phyloP scores from a whole-genome alignment of 2,888 invertebrate species.

The Drosophila infuscata region DNA sequence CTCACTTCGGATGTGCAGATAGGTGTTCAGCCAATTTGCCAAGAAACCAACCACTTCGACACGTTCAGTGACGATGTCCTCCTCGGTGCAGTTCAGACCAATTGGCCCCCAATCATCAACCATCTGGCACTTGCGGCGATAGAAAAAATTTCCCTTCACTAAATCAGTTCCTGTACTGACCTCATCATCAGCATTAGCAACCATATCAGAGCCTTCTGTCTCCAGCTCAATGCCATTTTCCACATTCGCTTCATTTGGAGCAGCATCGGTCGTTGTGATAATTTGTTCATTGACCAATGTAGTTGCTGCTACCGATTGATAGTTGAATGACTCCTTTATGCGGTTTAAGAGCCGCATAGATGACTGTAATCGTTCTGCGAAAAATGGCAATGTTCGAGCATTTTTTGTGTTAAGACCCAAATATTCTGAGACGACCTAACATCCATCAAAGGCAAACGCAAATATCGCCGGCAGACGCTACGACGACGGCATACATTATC shows the following conservation, averaged over 20 bases:
- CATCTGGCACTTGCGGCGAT: conserved; percentile 73
- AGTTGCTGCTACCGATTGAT: conserved; percentile 39
- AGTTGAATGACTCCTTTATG: conserved; percentile 59
- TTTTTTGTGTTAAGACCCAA: conserved; percentile 20
- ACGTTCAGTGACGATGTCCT: conserved; percentile 73
- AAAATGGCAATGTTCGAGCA: conserved; percentile 46
- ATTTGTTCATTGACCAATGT: conserved; percentile 49
- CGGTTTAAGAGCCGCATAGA: conserved; percentile 60
- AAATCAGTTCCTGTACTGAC: conserved; percentile 12
- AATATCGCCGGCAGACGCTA: conserved; percentile 14
- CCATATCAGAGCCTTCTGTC: conserved; percentile 6
- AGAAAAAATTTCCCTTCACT: conserved; percentile 65
- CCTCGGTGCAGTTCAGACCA: conserved; percentile 78
- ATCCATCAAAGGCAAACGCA: conserved; percentile 53
- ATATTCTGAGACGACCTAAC: conserved; percentile 4
- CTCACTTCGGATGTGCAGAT: conserved; percentile 90
- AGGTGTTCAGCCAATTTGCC: conserved; percentile 90
- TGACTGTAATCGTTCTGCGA: conserved; percentile 64
- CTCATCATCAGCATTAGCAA: conserved; percentile 1
- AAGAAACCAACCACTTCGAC: conserved; percentile 88
- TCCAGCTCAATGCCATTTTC: conserved; percentile 21
- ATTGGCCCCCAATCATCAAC: conserved; percentile 79
- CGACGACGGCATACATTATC: conserved; percentile 48
- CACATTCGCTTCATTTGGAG: conserved; percentile 32
- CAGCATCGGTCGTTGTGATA: conserved; percentile 35